Conservation (phyloP, 2,888 invertebrate genomes). For the Lissonota sp. region DNA sequence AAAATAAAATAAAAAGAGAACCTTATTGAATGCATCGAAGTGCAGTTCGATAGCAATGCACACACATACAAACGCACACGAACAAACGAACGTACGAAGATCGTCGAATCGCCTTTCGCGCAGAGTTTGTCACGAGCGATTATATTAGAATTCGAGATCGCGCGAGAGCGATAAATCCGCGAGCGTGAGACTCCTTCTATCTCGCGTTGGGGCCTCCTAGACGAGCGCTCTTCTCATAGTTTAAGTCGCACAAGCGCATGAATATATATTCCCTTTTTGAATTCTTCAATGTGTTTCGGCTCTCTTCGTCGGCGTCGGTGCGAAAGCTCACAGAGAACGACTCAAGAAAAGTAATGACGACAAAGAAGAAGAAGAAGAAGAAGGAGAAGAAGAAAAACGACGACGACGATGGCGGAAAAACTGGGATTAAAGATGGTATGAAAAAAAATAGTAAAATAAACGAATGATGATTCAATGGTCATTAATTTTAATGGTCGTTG, state of each 20-base stretch:
- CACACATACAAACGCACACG: background rate
- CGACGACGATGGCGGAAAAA: background rate
- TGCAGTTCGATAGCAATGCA: constrained; percentile 36
- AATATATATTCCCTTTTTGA: constrained; percentile 44
- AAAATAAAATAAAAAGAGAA: constrained; percentile 23
- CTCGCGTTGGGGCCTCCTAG: constrained; percentile 13
- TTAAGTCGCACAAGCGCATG: constrained; percentile 46
- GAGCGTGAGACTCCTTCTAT: constrained; percentile 59
- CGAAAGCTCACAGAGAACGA: constrained; percentile 1
- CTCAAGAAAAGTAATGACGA: background rate
- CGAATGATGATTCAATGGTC: constrained; percentile 38
- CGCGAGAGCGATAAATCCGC: constrained; percentile 63
- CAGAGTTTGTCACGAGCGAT: constrained; percentile 64
- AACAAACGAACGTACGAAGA: background rate
- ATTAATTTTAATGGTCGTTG: constrained; percentile 52
- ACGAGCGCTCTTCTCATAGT: constrained; percentile 11
- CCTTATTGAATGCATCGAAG: constrained; percentile 31
- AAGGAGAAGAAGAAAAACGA: background rate
- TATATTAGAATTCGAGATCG: constrained; percentile 66
- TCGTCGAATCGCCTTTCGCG: constrained; percentile 36
- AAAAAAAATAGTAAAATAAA: constrained; percentile 9
- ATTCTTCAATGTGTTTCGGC: constrained; percentile 19
- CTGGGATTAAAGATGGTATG: background rate
- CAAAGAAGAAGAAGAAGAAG: background rate
- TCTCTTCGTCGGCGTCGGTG: constrained; percentile 19